Evolutionary conservation across 2,113 vertebrate genomes (phyloP).

Genomic region (Anoplopoma fimbria): DNA sequence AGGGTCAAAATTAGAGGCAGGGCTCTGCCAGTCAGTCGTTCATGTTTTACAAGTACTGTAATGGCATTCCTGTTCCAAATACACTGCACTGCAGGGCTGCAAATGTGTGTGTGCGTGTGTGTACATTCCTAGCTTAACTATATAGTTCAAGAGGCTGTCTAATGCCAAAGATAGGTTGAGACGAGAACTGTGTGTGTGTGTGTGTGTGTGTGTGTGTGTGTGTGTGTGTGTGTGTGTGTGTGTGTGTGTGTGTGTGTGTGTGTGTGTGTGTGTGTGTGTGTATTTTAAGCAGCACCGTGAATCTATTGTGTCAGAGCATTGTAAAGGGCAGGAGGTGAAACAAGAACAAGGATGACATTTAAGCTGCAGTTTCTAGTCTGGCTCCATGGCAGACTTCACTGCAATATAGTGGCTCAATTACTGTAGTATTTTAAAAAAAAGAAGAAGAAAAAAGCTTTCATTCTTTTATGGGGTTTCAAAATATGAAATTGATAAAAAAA

Average conservation of each 20-base stretch:
- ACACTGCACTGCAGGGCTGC: constrained; percentile 33
- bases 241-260: constrained; percentile 40
- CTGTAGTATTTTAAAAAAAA: constrained; percentile 13
- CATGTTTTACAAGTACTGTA: constrained; percentile 65
- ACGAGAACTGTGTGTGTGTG: constrained; percentile 10
- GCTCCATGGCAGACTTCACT: constrained; percentile 22
- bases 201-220: constrained; percentile 27
- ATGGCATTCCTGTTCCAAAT: constrained; percentile 64
- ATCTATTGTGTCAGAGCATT: constrained; percentile 60
- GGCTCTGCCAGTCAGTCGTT: constrained; percentile 43
- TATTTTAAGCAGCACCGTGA: constrained; percentile 53
- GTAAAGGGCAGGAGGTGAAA: constrained; percentile 75
- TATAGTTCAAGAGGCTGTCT: constrained; percentile 63
- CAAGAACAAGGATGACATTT: constrained; percentile 71
- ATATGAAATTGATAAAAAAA: not conserved
- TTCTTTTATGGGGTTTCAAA: constrained; percentile 9
- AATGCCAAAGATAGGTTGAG: constrained; percentile 60
- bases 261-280: constrained; percentile 27
- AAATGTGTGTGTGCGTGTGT: constrained; percentile 14
- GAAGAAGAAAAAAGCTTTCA: not conserved
- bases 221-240: constrained; percentile 5
- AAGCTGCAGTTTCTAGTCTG: constrained; percentile 49
- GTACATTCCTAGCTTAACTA: constrained; percentile 61
- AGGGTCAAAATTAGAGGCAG: constrained; percentile 52
- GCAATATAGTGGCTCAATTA: constrained; percentile 32